A percentile compares a stretch with the other conserved stretches of the same genome.
Evolutionary conservation across 2,888 invertebrate species (phyloP).

Genomic region (Lasioglossum lativentre): DNA sequence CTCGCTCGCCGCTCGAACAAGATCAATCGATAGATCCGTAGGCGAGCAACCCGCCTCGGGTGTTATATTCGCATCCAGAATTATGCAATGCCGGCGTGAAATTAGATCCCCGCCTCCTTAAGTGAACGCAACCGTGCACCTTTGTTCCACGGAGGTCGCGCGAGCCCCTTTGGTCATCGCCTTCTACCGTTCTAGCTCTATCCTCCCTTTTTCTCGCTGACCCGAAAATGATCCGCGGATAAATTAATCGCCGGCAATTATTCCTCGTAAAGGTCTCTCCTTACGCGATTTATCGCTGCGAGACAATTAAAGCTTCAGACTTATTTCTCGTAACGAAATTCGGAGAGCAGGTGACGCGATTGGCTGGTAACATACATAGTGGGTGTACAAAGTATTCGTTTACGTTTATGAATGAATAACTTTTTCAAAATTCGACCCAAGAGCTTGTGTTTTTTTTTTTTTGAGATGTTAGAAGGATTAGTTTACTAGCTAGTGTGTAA

Average conservation of each 20-base stretch:
- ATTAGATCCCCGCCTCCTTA: slow-evolving; percentile 59
- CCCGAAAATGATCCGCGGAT: slow-evolving; percentile 17
- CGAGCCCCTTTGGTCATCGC: slow-evolving; percentile 42
- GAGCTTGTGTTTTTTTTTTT: no score
- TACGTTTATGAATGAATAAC: no score
- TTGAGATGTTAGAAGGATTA: no score
- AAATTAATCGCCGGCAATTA: not conserved
- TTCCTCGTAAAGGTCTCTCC: not conserved
- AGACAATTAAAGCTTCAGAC: not conserved
- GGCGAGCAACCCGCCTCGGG: slow-evolving; percentile 19
- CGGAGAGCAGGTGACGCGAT: not conserved
- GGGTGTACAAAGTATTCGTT: no score
- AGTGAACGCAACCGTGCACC: slow-evolving; percentile 51
- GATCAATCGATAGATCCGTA: slow-evolving; percentile 37
- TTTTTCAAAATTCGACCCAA: no score
- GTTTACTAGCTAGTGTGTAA: no score
- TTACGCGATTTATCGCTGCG: not conserved
- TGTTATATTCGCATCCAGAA: slow-evolving; percentile 51
- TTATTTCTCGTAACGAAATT: not conserved
- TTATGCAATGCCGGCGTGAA: slow-evolving; percentile 57
- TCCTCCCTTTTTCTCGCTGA: not conserved
- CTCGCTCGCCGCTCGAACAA: not conserved
- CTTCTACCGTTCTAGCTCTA: not conserved
- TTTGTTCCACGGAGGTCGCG: slow-evolving; percentile 40
- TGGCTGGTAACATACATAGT: no score